Evolutionary conservation across 2,797 vertebrate genomes (phyloP).

Genomic region (Pseudotriccus pelzelni): DNA sequence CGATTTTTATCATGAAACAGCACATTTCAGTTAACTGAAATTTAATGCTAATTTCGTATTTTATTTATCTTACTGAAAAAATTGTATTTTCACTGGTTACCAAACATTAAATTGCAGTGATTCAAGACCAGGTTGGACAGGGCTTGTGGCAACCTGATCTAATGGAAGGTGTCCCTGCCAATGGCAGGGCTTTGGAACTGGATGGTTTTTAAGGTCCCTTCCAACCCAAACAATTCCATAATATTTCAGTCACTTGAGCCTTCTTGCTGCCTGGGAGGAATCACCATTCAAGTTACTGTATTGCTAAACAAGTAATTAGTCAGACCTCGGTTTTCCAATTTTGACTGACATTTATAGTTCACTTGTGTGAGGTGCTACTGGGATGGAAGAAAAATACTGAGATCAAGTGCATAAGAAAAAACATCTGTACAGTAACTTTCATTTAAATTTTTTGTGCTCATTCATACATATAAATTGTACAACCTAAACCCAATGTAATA

Average conservation of each 20-base stretch:
- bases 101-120: neutral
- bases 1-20: neutral
- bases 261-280: neutral
- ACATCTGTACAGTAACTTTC: neutral
- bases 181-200: neutral
- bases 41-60: neutral
- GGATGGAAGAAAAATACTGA: neutral
- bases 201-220: neutral
- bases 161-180: neutral
- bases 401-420: neutral
- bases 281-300: neutral
- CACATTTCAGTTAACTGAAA: neutral
- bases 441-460: neutral
- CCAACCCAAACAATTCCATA: neutral
- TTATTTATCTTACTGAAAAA: neutral
- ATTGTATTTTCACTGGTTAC: neutral
- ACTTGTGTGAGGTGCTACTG: neutral
- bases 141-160: neutral
- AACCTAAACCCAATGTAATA: neutral
- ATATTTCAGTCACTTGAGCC: neutral
- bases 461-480: neutral
- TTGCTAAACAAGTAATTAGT: neutral
- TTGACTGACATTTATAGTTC: neutral
- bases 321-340: neutral
- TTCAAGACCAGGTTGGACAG: rapidly evolving